phyloP scores from a whole-genome alignment of 2,113 vertebrate species.

The Perognathus longimembris region DNA sequence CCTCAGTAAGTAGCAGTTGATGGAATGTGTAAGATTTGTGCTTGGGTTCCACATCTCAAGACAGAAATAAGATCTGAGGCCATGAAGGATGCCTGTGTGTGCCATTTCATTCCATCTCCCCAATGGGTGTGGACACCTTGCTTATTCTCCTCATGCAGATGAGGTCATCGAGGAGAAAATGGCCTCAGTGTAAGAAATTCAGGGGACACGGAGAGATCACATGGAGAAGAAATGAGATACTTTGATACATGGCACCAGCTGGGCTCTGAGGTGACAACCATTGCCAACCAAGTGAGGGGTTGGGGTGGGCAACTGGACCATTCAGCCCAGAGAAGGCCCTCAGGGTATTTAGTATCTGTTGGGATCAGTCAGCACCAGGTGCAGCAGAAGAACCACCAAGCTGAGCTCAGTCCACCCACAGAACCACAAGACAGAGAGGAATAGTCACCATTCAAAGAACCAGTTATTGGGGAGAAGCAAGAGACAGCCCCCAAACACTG shows the following conservation, averaged over 20 bases:
- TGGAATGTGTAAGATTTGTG: neutral
- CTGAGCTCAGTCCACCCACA: neutral
- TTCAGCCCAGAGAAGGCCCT: neutral
- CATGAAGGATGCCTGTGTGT: neutral
- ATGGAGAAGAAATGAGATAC: neutral
- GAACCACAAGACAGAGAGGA: neutral
- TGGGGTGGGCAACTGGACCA: too few relatives aligned
- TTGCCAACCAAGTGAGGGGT: too few relatives aligned
- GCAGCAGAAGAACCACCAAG: neutral
- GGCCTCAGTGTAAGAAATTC: neutral
- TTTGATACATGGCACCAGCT: neutral
- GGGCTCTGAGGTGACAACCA: neutral
- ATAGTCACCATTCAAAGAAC: neutral
- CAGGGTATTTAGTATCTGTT: too few relatives aligned
- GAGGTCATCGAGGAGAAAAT: neutral
- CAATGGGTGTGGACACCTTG: neutral
- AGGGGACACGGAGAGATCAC: neutral
- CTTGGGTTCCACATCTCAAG: conserved; percentile 3
- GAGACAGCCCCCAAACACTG: neutral
- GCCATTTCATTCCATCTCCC: neutral
- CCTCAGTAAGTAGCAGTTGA: neutral
- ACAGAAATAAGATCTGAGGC: neutral
- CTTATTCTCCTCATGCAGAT: neutral
- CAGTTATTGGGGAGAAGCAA: neutral
- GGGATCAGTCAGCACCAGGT: neutral